A percentile compares a stretch with the other conserved stretches of the same genome.
phyloP scores from a whole-genome alignment of 2,797 vertebrate species.

The Aulostomus chinensis region DNA sequence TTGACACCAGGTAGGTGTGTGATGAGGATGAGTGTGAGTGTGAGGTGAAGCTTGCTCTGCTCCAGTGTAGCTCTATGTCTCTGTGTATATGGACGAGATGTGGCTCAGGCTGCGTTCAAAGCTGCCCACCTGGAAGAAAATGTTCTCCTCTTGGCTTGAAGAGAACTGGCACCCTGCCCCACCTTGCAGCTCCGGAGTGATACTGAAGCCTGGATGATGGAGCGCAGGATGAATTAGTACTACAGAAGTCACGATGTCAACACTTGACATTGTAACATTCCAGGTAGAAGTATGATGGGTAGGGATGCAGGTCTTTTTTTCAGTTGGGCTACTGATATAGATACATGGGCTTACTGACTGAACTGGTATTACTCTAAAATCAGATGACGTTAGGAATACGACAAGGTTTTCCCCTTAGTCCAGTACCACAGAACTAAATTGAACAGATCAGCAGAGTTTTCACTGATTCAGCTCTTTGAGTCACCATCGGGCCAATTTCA shows the following conservation, averaged over 20 bases:
- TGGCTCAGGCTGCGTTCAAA: slow-evolving; percentile 95
- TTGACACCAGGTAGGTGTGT: too few relatives aligned
- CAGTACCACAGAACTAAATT: too few relatives aligned
- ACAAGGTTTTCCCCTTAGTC: too few relatives aligned
- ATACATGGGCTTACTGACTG: too few relatives aligned
- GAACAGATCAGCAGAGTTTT: too few relatives aligned
- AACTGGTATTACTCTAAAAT: too few relatives aligned
- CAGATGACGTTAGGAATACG: too few relatives aligned
- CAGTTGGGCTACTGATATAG: too few relatives aligned
- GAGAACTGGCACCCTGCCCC: slow-evolving; percentile 83
- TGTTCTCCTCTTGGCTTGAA: slow-evolving; percentile 85
- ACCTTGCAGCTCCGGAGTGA: slow-evolving; percentile 84
- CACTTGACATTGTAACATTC: not conserved
- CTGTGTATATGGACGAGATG: slow-evolving; percentile 94
- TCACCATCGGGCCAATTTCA: too few relatives aligned
- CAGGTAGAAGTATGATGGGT: too few relatives aligned
- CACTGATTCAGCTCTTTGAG: too few relatives aligned
- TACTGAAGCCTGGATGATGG: slow-evolving; percentile 83
- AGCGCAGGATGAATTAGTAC: not conserved
- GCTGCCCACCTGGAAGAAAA: slow-evolving; percentile 92
- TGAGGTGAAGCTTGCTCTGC: slow-evolving; percentile 24
- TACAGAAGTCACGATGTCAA: not conserved
- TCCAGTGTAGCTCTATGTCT: slow-evolving; percentile 82
- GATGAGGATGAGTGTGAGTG: not conserved
- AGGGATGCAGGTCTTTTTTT: too few relatives aligned